Percentiles rank a stretch among this genome's conserved stretches.
Conservation (phyloP, 1,140 invertebrate genomes). For the Tetranychus urticae region DNA sequence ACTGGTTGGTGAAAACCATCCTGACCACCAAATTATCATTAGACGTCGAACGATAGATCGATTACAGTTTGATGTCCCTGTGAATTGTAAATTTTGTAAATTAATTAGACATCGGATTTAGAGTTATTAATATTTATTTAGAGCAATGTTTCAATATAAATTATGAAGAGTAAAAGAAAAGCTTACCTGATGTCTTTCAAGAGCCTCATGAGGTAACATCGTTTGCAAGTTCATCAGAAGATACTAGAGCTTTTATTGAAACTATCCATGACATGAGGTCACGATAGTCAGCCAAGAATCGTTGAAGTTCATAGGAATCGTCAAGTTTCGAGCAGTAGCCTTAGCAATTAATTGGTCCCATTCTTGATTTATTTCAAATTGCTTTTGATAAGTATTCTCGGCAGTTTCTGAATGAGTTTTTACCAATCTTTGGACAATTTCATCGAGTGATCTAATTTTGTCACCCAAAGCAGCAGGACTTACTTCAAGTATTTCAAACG, state of each 20-base stretch:
- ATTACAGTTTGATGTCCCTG: too few relatives aligned
- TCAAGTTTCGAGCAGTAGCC: slow-evolving; percentile 79
- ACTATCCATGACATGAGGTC: slow-evolving; percentile 98
- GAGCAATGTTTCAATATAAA: too few relatives aligned
- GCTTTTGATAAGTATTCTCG: slow-evolving; percentile 87
- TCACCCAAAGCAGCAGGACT: slow-evolving; percentile 83
- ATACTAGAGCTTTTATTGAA: slow-evolving; percentile 91
- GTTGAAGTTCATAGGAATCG: slow-evolving; percentile 90
- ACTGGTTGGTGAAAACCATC: slow-evolving; percentile 74
- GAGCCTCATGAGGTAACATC: too few relatives aligned
- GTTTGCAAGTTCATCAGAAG: slow-evolving; percentile 92
- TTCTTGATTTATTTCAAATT: slow-evolving; percentile 91
- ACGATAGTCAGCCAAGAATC: slow-evolving; percentile 86
- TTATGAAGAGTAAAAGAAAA: too few relatives aligned
- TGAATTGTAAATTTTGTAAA: too few relatives aligned
- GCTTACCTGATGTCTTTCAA: too few relatives aligned
- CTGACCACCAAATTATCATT: slow-evolving; percentile 72
- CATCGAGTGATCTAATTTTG: slow-evolving; percentile 85
- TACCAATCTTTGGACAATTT: slow-evolving; percentile 80
- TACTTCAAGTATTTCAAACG: slow-evolving; percentile 72
- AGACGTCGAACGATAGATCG: slow-evolving; percentile 65
- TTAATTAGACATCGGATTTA: too few relatives aligned
- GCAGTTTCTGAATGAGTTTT: slow-evolving; percentile 90
- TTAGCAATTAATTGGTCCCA: slow-evolving; percentile 89
- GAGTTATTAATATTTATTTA: too few relatives aligned